Evolutionary conservation across 2,113 vertebrate species (phyloP).

Genomic region (Eclectus roratus): DNA sequence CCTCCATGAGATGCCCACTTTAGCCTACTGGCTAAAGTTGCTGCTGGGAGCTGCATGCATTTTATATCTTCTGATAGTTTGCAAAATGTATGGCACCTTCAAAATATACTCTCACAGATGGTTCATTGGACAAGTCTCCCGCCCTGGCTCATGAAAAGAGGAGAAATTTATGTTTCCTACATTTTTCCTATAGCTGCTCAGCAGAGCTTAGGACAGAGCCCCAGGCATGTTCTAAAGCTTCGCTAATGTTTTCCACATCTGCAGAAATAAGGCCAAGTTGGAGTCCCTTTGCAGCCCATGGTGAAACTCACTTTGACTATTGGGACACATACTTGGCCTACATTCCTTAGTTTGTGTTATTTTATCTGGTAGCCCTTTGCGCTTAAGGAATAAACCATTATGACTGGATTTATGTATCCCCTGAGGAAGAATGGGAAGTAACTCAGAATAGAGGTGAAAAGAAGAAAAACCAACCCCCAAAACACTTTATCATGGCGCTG

Average conservation of each 20-base stretch:
- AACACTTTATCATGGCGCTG: neutral
- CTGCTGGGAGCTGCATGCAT: neutral
- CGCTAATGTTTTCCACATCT: slow-evolving; percentile 38
- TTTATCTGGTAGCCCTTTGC: neutral
- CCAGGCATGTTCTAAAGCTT: slow-evolving; percentile 47
- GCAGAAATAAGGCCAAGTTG: slow-evolving; percentile 16
- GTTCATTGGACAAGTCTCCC: neutral
- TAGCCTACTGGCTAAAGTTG: neutral
- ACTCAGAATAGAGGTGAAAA: neutral
- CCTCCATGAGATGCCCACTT: neutral
- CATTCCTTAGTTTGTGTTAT: neutral
- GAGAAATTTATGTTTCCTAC: slow-evolving; percentile 37
- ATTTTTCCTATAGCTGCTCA: slow-evolving; percentile 49
- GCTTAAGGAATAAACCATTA: slow-evolving; percentile 20
- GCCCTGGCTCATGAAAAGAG: neutral
- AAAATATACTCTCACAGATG: neutral
- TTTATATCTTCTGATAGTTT: neutral
- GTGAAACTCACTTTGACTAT: slow-evolving; percentile 15
- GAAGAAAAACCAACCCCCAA: neutral
- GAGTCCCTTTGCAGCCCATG: neutral
- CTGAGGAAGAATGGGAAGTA: neutral
- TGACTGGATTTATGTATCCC: neutral
- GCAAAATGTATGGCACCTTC: neutral
- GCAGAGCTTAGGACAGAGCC: slow-evolving; percentile 19
- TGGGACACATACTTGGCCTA: slow-evolving; percentile 38